These are phyloP conservation scores for Dicaeum eximium DNA, from an alignment of 2,113 vertebrate genomes.

Conservation along the genomic window DNA sequence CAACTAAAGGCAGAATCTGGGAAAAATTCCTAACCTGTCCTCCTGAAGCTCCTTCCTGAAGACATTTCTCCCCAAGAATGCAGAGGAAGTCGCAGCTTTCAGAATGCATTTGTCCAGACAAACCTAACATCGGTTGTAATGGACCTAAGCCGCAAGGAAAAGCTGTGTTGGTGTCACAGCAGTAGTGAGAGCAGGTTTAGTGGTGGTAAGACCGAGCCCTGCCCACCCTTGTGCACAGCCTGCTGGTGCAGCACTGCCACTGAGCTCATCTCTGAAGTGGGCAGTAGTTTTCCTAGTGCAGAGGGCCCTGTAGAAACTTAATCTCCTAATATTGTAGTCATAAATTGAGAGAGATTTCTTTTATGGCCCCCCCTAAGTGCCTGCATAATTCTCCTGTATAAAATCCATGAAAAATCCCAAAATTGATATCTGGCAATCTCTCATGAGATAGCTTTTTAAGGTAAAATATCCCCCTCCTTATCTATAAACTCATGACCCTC, in stretches of 20 bases:
- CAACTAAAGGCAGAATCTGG: not conserved
- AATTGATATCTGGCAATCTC: not conserved
- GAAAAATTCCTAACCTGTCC: slow-evolving; percentile 5
- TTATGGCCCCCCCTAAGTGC: not conserved
- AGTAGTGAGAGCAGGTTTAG: not conserved
- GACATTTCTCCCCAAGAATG: not conserved
- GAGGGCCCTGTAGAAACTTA: not conserved
- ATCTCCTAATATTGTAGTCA: not conserved
- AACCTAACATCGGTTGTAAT: not conserved
- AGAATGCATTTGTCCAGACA: not conserved
- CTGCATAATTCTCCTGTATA: not conserved
- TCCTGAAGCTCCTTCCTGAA: not conserved
- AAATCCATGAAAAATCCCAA: not conserved
- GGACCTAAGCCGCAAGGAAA: not conserved
- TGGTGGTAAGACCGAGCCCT: not conserved
- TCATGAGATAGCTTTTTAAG: not conserved
- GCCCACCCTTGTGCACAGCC: not conserved
- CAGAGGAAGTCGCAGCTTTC: not conserved
- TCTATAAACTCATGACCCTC: not conserved
- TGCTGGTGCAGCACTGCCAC: not conserved
- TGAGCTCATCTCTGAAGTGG: not conserved
- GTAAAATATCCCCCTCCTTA: not conserved
- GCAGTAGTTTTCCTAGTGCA: not conserved
- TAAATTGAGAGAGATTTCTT: not conserved
- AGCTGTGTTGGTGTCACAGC: not conserved